A percentile compares a stretch with the other conserved stretches of the same genome.
Conservation (phyloP, 2,888 invertebrate species). For the Standfussiana lucernea region DNA sequence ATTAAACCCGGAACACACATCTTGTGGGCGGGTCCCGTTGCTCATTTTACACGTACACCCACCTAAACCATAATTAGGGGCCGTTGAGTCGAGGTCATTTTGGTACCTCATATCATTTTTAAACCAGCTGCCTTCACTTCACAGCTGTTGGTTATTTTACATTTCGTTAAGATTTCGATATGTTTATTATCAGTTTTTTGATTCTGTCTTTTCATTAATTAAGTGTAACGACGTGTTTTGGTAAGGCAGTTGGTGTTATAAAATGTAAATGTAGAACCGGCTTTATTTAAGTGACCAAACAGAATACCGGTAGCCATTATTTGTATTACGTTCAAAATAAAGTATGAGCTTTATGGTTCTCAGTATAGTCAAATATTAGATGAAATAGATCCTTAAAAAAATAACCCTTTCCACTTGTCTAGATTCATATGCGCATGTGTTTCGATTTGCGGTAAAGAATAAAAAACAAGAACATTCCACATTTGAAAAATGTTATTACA, state of each 20-base stretch:
- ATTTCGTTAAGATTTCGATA: conserved; percentile 31
- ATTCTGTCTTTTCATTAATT: conserved; percentile 43
- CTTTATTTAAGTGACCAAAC: neutral
- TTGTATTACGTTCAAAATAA: conserved; percentile 4
- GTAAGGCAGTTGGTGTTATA: conserved; percentile 26
- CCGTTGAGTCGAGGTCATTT: conserved; percentile 66
- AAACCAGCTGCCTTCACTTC: conserved; percentile 53
- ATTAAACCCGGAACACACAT: conserved; percentile 71
- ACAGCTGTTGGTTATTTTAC: conserved; percentile 53
- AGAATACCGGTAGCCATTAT: neutral
- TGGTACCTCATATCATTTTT: conserved; percentile 53
- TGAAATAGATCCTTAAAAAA: neutral
- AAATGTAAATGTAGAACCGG: conserved; percentile 19
- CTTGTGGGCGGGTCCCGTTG: conserved; percentile 68
- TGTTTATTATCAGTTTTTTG: conserved; percentile 26
- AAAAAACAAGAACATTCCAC: conserved; percentile 6
- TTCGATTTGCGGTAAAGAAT: neutral
- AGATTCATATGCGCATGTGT: neutral
- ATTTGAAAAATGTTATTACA: conserved; percentile 10
- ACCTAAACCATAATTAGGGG: conserved; percentile 68
- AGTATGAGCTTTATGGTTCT: neutral
- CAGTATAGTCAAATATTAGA: neutral
- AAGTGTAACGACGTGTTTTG: conserved; percentile 14
- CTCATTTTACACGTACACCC: conserved; percentile 66
- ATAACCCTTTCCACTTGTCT: neutral